Conservation (phyloP, 1,140 invertebrate genomes). For the Planococcus citri region DNA sequence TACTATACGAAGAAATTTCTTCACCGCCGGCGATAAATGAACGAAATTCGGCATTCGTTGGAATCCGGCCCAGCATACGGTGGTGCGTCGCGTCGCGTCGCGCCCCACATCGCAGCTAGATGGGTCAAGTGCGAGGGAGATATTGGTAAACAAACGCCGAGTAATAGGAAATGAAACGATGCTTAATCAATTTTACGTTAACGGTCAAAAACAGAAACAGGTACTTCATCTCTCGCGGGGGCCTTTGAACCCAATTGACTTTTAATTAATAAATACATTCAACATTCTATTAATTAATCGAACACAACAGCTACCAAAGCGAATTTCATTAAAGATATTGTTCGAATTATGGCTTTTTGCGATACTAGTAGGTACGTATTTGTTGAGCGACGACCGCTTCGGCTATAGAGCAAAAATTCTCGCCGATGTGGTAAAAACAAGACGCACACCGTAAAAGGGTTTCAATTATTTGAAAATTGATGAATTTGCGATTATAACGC, state of each 20-base stretch:
- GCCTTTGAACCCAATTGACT: constrained; percentile 2
- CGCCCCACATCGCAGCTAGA: too few relatives aligned
- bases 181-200: constrained; percentile 4
- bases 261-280: constrained; percentile 5
- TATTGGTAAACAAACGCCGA: constrained; percentile 1
- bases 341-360: background rate
- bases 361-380: too few relatives aligned
- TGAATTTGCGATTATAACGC: too few relatives aligned
- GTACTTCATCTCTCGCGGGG: background rate
- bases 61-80: too few relatives aligned
- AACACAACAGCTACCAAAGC: background rate
- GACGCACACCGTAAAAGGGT: too few relatives aligned
- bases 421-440: too few relatives aligned
- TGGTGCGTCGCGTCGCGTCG: too few relatives aligned
- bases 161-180: constrained; percentile 7
- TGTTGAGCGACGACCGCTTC: too few relatives aligned
- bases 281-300: constrained; percentile 8
- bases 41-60: background rate
- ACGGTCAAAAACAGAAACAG: constrained; percentile 6
- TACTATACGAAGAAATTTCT: too few relatives aligned
- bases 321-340: constrained; percentile 1
- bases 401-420: too few relatives aligned
- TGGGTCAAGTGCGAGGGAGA: background rate
- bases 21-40: too few relatives aligned
- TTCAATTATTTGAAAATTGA: too few relatives aligned